Base-by-base conservation (phyloP, 2,888 invertebrate species). In the Netelia virgata region DNA sequence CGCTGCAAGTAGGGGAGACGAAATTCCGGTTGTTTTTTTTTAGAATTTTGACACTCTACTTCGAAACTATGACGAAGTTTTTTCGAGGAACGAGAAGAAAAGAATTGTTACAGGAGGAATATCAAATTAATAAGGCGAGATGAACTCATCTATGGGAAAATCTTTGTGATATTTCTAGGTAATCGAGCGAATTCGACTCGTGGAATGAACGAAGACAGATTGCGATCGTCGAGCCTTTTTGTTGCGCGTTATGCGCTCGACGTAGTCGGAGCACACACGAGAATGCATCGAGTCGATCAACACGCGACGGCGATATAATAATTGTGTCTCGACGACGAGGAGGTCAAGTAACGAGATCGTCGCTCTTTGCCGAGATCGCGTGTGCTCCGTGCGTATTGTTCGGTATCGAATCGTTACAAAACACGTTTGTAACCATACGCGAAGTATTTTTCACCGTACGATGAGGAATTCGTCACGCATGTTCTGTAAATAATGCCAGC, bases 1-100 rank as follows among this genome's bases (percentile, higher is more conserved):
- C 57, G 76, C 83, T 72, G 82, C 87, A 87, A 85, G 85, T 86
- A 84, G 86, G 81, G 83, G 84, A 86, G 86, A 87, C 84, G 72
- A 79, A 82, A 84, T 84, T 80, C 83, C 66, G 75, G 86, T 82
- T 83, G 64, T 64, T 83, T 66, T 16, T 70, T 72, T 66, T 47
- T 18, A 53, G 53, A 63, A 41, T 76, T 43, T 55, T 36, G 11
- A 72, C 50, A 36, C 10, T 9, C 47, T 23, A 47, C 47, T 14
- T 1, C n/a, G 43, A 64, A 36, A n/a, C 1, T 47, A 11, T 14
- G 66, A 47, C 59, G 20, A 20, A 14, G 8, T 23, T 20, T 61
- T 20, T 14, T 61, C 61, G 14, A 6, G 36, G 36, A 36, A 36
- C 6, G 36, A 47, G 3, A 47, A 47, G 0, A 47, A 47, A 47